Conservation (phyloP, 2,113 vertebrate species). For the Nycticorax nycticorax region DNA sequence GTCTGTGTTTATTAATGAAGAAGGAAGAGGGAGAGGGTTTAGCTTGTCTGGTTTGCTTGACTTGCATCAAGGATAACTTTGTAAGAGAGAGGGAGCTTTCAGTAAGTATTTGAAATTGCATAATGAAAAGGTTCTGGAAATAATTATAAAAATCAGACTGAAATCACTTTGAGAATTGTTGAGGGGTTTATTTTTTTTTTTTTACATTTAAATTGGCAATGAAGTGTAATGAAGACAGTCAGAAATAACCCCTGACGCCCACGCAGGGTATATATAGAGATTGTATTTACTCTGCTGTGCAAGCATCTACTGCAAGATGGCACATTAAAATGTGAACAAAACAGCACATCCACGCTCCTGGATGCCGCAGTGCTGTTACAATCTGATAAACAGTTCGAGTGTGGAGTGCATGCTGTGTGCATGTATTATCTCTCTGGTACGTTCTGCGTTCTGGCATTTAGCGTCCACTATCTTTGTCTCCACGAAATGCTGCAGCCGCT, state of each 20-base stretch:
- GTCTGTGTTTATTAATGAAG: slow-evolving; percentile 51
- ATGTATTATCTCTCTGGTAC: slow-evolving; percentile 9
- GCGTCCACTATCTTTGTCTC: neutral
- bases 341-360: slow-evolving; percentile 65
- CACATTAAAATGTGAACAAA: slow-evolving; percentile 71
- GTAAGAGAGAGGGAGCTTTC: slow-evolving; percentile 48
- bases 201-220: slow-evolving; percentile 61
- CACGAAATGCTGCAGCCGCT: neutral
- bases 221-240: slow-evolving; percentile 69
- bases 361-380: slow-evolving; percentile 68
- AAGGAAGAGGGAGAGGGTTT: slow-evolving; percentile 18
- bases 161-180: slow-evolving; percentile 63
- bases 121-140: slow-evolving; percentile 78
- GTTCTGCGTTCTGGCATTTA: neutral
- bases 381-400: slow-evolving; percentile 62
- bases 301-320: slow-evolving; percentile 72
- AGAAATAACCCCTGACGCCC: slow-evolving; percentile 72
- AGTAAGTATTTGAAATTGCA: slow-evolving; percentile 66
- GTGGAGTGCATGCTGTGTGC: slow-evolving; percentile 36
- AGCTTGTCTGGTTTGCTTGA: slow-evolving; percentile 54
- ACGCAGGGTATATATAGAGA: slow-evolving; percentile 72
- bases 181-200: slow-evolving; percentile 50
- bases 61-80: slow-evolving; percentile 53
- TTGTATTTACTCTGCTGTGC: slow-evolving; percentile 74
- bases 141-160: slow-evolving; percentile 69